Evolutionary conservation across 2,797 vertebrate genomes (phyloP), one percentile per base, ranked within the genome.

Genomic region (Lerista edwardsae): DNA sequence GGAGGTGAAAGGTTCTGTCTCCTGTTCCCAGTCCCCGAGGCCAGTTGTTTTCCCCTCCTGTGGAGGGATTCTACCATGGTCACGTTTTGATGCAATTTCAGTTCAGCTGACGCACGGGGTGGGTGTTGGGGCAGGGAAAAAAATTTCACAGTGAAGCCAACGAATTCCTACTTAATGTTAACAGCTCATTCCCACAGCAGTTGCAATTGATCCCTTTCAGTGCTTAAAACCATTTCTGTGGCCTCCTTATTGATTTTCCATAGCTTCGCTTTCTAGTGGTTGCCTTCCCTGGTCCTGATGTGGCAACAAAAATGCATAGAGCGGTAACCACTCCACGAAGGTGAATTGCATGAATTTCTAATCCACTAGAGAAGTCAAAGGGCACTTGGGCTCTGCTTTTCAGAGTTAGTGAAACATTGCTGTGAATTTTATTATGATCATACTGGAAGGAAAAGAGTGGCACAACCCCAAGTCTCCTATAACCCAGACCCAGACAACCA

Each of bases 1-100:
- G 21, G 67, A 82, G 84, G 84, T 86, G 84, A 86, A 86, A 85
- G 79, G 84, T 81, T 76, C 51, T 14, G 23, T 86, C 84, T 86
- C 80, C 79, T 72, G 12, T 86, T 86, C 73, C 31, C 81, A 82
- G 34, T 86, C 84, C 74, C 79, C 4, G 10, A 31, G 74, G 84
- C 74, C 61, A 41, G 25, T 68, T 86, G 14, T 72, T 71, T 59
- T 31, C 25, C 59, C 65, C 34, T 82, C 64, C 67, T 39, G 14
- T 62, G 73, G 39, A 71, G 31, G 55, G 67, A 76, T 86, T 62
- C 57, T 71, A 41, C 55, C 27, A 73, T 67, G 47, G 85, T 74
- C 80, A 74, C 23, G 59, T 41, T 79, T 71, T 71, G n/a, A 69
- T 71, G 62, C 74, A 76, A 75, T 86, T 86, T 76, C 44, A 44